Evolutionary conservation across 2,888 invertebrate genomes (phyloP).

Genomic region (Himalopsyche tibetana): DNA sequence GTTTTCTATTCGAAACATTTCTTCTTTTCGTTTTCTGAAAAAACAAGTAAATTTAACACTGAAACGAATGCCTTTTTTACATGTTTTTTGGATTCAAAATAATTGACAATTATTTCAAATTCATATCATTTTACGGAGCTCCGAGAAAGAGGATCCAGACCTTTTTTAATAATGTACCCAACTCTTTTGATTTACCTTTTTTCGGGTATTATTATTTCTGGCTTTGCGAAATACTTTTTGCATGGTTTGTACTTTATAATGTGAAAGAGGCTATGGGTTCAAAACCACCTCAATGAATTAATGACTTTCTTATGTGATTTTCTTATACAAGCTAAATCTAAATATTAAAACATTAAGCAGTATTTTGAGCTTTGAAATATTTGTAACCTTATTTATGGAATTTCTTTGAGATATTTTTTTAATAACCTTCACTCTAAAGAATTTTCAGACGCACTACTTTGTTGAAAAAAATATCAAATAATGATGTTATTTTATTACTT

Average conservation of each 20-base stretch:
- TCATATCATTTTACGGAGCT: constrained; percentile 26
- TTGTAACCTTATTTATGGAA: no score
- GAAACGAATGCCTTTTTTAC: background rate
- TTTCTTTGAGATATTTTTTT: no score
- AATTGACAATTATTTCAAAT: constrained; percentile 28
- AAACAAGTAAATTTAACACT: constrained; percentile 2
- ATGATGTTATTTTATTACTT: no score
- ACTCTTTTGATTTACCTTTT: constrained; percentile 30
- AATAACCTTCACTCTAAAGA: no score
- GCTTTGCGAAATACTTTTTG: background rate
- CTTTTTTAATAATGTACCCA: constrained; percentile 34
- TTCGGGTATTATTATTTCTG: constrained; percentile 18
- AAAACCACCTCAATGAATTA: no score
- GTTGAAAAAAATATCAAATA: no score
- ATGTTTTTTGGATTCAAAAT: constrained; percentile 1
- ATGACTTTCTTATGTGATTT: no score
- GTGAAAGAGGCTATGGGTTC: background rate
- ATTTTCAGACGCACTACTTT: no score
- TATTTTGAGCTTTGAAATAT: no score
- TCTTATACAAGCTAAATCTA: no score
- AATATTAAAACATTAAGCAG: no score
- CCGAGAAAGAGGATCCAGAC: constrained; percentile 24
- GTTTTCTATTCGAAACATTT: background rate
- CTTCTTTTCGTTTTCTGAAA: background rate
- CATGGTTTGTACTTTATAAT: background rate